These are phyloP conservation scores for Cyclargus thomasi DNA, from an alignment of 1,140 invertebrate genomes.

Conservation along the genomic window DNA sequence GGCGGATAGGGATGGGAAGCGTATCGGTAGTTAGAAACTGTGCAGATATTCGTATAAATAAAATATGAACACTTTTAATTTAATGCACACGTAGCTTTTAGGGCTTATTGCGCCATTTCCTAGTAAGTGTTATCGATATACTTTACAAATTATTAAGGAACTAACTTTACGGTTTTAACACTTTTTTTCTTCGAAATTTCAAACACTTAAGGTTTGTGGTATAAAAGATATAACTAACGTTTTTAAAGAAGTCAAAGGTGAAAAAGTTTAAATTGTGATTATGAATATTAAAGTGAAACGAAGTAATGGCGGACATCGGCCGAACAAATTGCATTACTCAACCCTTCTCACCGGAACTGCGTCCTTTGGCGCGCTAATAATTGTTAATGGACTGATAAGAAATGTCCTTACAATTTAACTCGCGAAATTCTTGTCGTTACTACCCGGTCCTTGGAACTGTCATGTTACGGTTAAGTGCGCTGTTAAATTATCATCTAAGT, in stretches of 20 bases:
- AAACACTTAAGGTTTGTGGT: neutral
- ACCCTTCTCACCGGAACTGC: conserved; percentile 17
- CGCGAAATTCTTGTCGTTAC: neutral
- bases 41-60: neutral
- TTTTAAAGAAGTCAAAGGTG: neutral
- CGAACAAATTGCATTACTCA: conserved; percentile 16
- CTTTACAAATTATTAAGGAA: too few species aligned
- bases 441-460: neutral
- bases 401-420: neutral
- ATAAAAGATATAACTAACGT: too few species aligned
- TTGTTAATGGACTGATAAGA: conserved; percentile 14
- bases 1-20: conserved; percentile 1
- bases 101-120: too few species aligned
- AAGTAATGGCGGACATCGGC: conserved; percentile 1
- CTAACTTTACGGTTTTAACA: too few species aligned
- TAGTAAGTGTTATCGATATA: too few species aligned
- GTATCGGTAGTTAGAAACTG: neutral
- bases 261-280: neutral
- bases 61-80: too few species aligned
- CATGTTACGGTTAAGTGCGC: neutral
- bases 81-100: too few species aligned
- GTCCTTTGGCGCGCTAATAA: conserved; percentile 2
- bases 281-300: neutral
- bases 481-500: neutral
- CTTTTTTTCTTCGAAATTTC: too few species aligned